A percentile compares a stretch with the other conserved stretches of the same genome.
phyloP scores from a whole-genome alignment of 2,113 vertebrate genomes.

The Thamnophis sirtalis region DNA sequence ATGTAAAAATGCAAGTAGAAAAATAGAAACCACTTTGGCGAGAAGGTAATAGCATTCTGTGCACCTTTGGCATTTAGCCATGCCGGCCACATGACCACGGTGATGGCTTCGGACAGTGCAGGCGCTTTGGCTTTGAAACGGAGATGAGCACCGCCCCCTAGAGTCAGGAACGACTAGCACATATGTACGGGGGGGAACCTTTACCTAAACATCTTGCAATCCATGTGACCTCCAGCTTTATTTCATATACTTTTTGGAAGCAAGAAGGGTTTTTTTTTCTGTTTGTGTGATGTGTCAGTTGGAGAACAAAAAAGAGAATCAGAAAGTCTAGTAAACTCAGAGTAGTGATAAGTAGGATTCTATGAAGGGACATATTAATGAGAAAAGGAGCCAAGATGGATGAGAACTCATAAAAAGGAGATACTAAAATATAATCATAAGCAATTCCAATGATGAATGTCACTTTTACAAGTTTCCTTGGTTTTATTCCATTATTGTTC shows the following conservation, averaged over 20 bases:
- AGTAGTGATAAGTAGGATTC: background rate
- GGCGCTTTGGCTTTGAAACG: no score
- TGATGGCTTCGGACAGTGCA: no score
- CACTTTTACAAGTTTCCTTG: background rate
- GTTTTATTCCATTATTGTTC: background rate
- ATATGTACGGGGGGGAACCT: no score
- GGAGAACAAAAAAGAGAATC: background rate
- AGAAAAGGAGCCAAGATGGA: background rate
- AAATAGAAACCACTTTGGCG: no score
- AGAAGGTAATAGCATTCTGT: no score
- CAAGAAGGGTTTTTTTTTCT: background rate
- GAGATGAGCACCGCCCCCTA: no score
- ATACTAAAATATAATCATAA: background rate
- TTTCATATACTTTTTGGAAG: background rate
- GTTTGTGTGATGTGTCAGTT: background rate
- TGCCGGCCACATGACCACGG: no score
- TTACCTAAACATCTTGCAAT: background rate
- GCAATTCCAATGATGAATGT: background rate
- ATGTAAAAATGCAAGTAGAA: no score
- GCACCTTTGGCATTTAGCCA: no score
- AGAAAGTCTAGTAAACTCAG: background rate
- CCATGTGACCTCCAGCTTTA: background rate
- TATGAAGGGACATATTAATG: background rate
- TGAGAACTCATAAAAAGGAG: background rate
- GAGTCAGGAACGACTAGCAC: no score